These are phyloP conservation scores for Apis cerana DNA, from an alignment of 1,140 invertebrate species.

Conservation along the genomic window DNA sequence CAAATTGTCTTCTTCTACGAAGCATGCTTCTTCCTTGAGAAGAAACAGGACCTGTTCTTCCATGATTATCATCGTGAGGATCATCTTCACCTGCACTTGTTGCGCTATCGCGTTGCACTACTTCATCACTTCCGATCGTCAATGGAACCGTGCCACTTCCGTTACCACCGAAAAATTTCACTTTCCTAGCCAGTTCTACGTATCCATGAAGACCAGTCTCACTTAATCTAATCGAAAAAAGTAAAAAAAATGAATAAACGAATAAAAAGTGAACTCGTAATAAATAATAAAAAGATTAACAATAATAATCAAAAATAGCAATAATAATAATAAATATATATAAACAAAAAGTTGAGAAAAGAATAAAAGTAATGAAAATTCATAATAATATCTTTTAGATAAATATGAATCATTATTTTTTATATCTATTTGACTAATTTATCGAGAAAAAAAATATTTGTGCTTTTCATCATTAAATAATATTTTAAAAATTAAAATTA, in stretches of 20 bases:
- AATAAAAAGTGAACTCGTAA: not conserved
- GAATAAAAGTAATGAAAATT: no score
- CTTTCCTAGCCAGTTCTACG: slow-evolving; percentile 73
- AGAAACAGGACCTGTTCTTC: slow-evolving; percentile 64
- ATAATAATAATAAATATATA: no score
- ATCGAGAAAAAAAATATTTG: no score
- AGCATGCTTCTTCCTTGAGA: slow-evolving; percentile 76
- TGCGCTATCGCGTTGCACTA: slow-evolving; percentile 78
- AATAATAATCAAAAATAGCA: no score
- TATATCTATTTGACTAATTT: no score
- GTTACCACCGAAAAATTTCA: slow-evolving; percentile 72
- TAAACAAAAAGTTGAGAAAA: no score
- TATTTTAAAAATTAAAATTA: no score
- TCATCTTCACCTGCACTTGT: slow-evolving; percentile 80
- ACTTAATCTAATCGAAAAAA: slow-evolving; percentile 68
- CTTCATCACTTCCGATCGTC: slow-evolving; percentile 72
- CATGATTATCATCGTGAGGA: slow-evolving; percentile 70
- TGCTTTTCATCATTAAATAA: no score
- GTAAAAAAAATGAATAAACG: not conserved
- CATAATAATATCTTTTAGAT: no score
- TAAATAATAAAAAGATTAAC: not conserved
- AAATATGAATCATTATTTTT: no score
- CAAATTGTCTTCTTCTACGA: slow-evolving; percentile 77
- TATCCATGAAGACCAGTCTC: slow-evolving; percentile 76
- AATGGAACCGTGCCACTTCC: slow-evolving; percentile 68